Percentiles rank a stretch among this genome's conserved stretches.
Evolutionary conservation across 1,140 invertebrate species (phyloP).

Genomic region (Lucilia cuprina): DNA sequence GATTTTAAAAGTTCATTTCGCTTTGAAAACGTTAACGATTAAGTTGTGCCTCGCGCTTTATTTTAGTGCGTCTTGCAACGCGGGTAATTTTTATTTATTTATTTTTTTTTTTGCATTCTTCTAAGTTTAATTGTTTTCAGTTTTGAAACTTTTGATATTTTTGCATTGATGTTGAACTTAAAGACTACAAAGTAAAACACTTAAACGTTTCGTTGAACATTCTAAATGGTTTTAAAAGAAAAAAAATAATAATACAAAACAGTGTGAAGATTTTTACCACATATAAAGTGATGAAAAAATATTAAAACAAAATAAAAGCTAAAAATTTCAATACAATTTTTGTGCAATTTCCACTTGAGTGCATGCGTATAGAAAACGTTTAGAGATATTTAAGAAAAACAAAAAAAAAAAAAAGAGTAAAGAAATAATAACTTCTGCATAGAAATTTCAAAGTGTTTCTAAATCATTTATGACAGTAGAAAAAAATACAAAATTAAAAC

Average conservation of each 20-base stretch:
- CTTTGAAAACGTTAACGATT: conserved; percentile 60
- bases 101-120: not conserved
- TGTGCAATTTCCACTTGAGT: conserved; percentile 27
- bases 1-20: conserved; percentile 62
- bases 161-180: conserved; percentile 9
- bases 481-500: not conserved
- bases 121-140: not conserved
- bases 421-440: not conserved
- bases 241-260: not conserved
- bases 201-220: conserved; percentile 57
- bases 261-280: not conserved
- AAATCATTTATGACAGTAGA: conserved; percentile 26
- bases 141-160: conserved; percentile 20
- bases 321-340: conserved; percentile 18
- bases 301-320: not conserved
- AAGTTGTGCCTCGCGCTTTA: conserved; percentile 61
- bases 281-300: not conserved
- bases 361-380: not conserved
- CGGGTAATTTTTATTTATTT: conserved; percentile 5
- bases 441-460: conserved; percentile 7
- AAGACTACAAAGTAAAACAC: conserved; percentile 15
- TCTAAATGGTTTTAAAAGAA: conserved; percentile 55
- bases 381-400: not conserved
- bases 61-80: conserved; percentile 39
- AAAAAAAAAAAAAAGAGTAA: conserved; percentile 1